Base-by-base conservation (phyloP, 2,113 vertebrate genomes). In the Cygnus atratus region DNA sequence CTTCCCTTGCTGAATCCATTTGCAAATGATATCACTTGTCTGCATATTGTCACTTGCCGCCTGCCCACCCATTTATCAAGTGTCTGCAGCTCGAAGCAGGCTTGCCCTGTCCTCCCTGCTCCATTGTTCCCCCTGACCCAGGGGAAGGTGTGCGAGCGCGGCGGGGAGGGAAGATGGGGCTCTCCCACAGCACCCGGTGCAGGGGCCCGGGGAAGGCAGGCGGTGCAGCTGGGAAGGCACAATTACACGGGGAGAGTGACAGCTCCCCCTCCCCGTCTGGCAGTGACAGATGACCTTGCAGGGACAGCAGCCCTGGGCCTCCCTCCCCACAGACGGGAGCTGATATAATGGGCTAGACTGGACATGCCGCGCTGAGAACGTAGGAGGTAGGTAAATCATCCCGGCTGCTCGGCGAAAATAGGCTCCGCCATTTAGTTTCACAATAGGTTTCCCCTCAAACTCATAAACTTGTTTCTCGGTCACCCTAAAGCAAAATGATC, bases 11-110 rank as follows among this genome's bases (percentile, higher is more conserved):
- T 33, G 95, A 97, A 98, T 98, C 98, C 97, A 98, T 98, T 98
- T 99, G 98, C 98, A 99, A 99, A 98, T 98, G 98, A 98, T 98
- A 98, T 98, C 98, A 98, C 98, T 98, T 98, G 98, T 99, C 98
- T 98, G 98, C 98, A 99, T 99, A 98, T 98, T 99, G 98, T 99
- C 98, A 99, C 98, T 97, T 90, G 97, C 98, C 93, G 98, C 93
- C 98, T 97, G 98, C 98, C 97, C 92, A 97, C 97, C 98, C 98
- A 99, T 99, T 99, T 98, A 99, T 99, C 99, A 99, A 98, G 97
- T 98, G 98, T 98, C 98, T 95, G 97, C 95, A 93, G 96, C 94
- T 84, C 94, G 59, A 96, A 82, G 72, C 95, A 92, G 93, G 88
- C 98, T 98, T 84, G 95, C 97, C 96, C 97, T 96, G 96, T 98